Conservation (phyloP, 2,797 vertebrate genomes). For the Brachyrhaphis roseni region DNA sequence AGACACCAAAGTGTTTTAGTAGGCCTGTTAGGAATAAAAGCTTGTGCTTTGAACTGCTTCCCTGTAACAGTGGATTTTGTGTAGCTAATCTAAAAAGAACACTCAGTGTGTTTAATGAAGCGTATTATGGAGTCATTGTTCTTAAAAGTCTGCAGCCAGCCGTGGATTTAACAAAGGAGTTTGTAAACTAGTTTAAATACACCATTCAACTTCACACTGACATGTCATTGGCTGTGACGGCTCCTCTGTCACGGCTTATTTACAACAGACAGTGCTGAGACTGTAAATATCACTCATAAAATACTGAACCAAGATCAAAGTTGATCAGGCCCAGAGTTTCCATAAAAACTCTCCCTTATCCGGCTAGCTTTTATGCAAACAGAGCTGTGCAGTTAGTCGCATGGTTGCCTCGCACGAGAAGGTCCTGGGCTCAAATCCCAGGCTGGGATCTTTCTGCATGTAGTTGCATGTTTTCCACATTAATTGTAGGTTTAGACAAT, state of each 20-base stretch:
- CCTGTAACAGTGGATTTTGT: background rate
- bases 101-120: background rate
- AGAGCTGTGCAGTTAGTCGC: background rate
- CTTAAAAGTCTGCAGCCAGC: background rate
- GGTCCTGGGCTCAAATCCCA: background rate
- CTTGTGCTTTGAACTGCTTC: background rate
- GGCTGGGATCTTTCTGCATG: background rate
- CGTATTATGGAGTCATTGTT: background rate
- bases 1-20: slow-evolving; percentile 20
- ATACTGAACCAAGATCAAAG: background rate
- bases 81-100: background rate
- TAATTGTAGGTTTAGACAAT: background rate
- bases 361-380: background rate
- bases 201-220: background rate
- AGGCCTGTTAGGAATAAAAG: background rate
- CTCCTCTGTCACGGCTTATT: background rate
- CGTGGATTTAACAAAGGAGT: background rate
- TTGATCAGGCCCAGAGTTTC: background rate
- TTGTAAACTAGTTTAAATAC: background rate
- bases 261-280: background rate
- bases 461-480: background rate
- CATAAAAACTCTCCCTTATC: background rate
- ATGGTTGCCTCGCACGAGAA: background rate
- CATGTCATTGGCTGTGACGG: background rate
- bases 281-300: background rate